Base-by-base conservation (phyloP, 1,140 invertebrate species). In the Hermetia illucens region DNA sequence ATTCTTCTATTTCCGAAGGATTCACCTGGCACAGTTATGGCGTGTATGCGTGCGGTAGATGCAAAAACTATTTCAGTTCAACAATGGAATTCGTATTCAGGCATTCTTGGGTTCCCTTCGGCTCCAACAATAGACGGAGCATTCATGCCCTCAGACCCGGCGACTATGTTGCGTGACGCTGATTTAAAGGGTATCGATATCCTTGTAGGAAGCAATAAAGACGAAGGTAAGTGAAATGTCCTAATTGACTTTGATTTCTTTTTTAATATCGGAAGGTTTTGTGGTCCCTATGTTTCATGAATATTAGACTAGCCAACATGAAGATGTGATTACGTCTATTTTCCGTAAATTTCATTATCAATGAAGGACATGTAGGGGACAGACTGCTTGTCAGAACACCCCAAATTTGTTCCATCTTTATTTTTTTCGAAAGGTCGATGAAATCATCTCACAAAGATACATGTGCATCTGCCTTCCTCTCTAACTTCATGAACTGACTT, bases 61-160 rank as follows among this genome's bases (percentile, higher is more conserved):
- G 77, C 84, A 2, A 82, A 82, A 52, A 84, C 75, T 13, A 82
- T 91, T 47, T 88, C 83, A 2, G 72, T 81, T 18, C 77, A 82
- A 49, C 86, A 91, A 54, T 89, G 85, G 85, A 88, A 88, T 54
- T 85, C 81, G n/a, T 90, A 89, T 53, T 75, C 75, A 39, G 82
- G 82, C 3, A 86, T 89, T 46, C 70, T 89, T n/a, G 83, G 82
- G 10, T 89, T 89, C 50, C 84, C 85, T 0, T 88, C 83, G 0
- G 83, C 82, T 1, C 85, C 86, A 0, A 90, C 85, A 9, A 82
- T 91, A 15, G 86, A 91, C 50, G 85, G 85, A 0, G 70, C 77
- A 27, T 87, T 89, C 58, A 61, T 90, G 30, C 79, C 85, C 0
- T 81, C 82, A 49, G 78, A 88, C 63, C 85, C 86, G 0, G 69